phyloP scores from a whole-genome alignment of 1,140 invertebrate species.

The Littorina saxatilis region DNA sequence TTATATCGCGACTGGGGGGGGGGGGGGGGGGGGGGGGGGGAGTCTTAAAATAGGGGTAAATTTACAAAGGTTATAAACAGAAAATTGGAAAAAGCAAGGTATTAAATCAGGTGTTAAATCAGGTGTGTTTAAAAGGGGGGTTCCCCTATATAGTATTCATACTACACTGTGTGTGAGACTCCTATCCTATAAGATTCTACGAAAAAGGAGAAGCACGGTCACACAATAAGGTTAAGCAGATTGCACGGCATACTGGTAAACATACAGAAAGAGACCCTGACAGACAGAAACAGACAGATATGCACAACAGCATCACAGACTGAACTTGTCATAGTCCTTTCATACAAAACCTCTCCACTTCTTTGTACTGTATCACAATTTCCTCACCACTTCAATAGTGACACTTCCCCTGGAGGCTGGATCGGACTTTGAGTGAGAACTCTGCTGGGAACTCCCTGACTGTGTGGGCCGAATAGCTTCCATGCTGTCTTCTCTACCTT shows the following conservation, averaged over 20 bases:
- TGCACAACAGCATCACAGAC: too few species aligned
- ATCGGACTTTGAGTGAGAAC: neutral
- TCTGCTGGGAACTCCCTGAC: neutral
- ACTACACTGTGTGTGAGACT: neutral
- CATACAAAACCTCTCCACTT: neutral
- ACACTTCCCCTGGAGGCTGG: neutral
- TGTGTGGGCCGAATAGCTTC: constrained; percentile 4
- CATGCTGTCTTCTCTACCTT: constrained; percentile 7
- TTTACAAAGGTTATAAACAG: too few species aligned
- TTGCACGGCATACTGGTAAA: neutral
- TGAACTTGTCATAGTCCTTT: too few species aligned
- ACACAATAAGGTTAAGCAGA: neutral
- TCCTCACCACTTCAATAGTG: neutral
- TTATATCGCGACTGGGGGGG: too few species aligned
- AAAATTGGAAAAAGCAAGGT: too few species aligned
- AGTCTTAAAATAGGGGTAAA: too few species aligned
- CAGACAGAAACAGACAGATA: constrained; percentile 5
- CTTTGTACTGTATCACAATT: neutral
- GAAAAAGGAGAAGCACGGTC: neutral
- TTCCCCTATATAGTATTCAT: neutral
- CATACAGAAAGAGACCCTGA: neutral
- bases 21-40: too few species aligned
- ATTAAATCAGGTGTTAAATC: too few species aligned
- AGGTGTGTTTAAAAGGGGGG: too few species aligned
- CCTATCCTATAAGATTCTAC: neutral